Evolutionary conservation across 2,113 vertebrate species (phyloP).

Genomic region (Nesoenas mayeri): DNA sequence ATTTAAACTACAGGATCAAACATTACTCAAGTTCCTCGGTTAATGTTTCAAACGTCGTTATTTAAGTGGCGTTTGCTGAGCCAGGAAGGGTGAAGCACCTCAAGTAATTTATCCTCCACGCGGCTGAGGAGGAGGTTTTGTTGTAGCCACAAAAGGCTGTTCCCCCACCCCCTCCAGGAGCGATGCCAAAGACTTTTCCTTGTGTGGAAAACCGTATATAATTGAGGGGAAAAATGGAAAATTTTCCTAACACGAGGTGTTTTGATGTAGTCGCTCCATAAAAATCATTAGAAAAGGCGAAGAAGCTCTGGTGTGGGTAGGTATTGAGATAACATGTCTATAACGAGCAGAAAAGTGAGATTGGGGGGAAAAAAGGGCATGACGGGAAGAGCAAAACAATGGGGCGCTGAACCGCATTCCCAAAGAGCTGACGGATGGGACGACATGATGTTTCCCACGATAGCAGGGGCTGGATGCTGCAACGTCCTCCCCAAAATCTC

Average conservation of each 20-base stretch:
- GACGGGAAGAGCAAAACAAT: background rate
- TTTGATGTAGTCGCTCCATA: background rate
- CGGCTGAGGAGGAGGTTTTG: background rate
- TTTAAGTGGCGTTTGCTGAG: background rate
- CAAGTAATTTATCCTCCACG: background rate
- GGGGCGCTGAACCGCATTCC: accelerated
- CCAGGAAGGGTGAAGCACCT: background rate
- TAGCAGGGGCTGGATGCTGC: background rate
- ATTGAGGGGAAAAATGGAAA: background rate
- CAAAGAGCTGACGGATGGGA: background rate
- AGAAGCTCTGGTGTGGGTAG: background rate
- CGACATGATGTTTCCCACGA: background rate
- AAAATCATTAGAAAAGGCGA: background rate
- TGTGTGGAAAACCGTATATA: accelerated
- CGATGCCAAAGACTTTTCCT: background rate
- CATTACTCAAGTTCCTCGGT: background rate
- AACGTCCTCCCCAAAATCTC: background rate
- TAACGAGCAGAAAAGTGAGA: background rate
- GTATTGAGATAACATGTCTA: background rate
- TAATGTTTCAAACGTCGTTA: background rate
- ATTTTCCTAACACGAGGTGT: accelerated
- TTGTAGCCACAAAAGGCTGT: background rate
- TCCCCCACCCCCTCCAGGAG: background rate
- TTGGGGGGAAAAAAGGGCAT: accelerated
- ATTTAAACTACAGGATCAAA: background rate